A percentile compares a stretch with the other conserved stretches of the same genome.
Evolutionary conservation across 2,113 vertebrate genomes (phyloP).

Genomic region (Actinemys pallida): DNA sequence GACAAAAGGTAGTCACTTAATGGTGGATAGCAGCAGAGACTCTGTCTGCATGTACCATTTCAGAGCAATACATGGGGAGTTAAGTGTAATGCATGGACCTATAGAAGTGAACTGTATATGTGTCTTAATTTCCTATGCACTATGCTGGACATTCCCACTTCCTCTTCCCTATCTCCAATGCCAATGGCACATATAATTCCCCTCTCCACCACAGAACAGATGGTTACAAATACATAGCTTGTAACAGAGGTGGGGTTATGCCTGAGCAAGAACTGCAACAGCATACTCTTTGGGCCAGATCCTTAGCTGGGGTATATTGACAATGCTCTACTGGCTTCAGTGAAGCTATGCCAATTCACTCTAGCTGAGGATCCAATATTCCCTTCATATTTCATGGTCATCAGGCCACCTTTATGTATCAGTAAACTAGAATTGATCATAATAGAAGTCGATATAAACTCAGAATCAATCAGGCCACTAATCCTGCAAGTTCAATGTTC

Average conservation of each 20-base stretch:
- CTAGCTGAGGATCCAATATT: not conserved
- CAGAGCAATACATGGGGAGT: not conserved
- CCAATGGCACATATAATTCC: not conserved
- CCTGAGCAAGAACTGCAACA: not conserved
- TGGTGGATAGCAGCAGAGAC: fast-evolving
- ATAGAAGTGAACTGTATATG: too few species aligned
- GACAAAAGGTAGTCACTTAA: not conserved
- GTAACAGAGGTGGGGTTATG: not conserved
- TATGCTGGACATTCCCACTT: not conserved
- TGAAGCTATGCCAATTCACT: not conserved
- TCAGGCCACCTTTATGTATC: not conserved
- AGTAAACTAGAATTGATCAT: not conserved
- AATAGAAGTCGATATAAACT: not conserved
- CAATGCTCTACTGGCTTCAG: not conserved
- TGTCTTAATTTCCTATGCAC: not conserved
- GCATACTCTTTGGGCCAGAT: not conserved
- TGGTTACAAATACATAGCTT: not conserved
- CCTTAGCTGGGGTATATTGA: not conserved
- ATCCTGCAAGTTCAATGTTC: not conserved
- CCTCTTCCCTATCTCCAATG: not conserved
- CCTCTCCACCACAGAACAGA: not conserved
- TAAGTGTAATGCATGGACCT: not conserved
- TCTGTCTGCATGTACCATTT: not conserved
- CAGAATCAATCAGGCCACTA: not conserved
- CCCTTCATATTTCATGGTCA: not conserved